Conservation (phyloP, 2,113 vertebrate genomes). For the Phyllostomus discolor region DNA sequence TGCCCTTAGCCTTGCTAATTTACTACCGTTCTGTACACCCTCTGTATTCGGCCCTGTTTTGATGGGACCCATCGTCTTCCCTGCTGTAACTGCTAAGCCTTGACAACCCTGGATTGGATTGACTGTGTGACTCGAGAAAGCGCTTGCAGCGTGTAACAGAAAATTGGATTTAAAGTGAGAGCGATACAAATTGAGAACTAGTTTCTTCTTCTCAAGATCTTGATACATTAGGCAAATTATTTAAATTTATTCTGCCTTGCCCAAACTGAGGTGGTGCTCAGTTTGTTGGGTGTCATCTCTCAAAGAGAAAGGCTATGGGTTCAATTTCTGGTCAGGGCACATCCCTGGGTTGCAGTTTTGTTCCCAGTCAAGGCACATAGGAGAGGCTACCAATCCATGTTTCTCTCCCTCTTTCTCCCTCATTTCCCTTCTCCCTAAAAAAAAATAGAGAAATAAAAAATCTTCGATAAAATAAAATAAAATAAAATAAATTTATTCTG, state of each 20-base stretch:
- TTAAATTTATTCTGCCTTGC: background rate
- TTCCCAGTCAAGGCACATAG: no score
- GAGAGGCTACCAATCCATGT: no score
- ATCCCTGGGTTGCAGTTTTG: no score
- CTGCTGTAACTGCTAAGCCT: background rate
- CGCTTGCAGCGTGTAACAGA: background rate
- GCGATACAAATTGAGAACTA: background rate
- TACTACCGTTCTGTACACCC: background rate
- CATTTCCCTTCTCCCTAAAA: no score
- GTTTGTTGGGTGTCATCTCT: background rate
- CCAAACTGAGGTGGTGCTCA: background rate
- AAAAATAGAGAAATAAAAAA: no score
- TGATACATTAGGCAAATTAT: background rate
- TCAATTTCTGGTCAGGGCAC: no score
- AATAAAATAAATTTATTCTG: background rate
- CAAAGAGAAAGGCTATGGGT: no score
- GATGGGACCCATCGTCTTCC: background rate
- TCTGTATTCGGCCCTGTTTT: background rate
- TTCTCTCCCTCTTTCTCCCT: no score
- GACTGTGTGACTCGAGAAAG: background rate
- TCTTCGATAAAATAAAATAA: no score
- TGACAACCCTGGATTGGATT: background rate
- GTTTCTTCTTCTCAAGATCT: background rate
- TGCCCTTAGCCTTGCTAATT: background rate
- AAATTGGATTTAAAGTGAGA: background rate